phyloP scores from a whole-genome alignment of 2,113 vertebrate genomes.

The Cavia aperea region DNA sequence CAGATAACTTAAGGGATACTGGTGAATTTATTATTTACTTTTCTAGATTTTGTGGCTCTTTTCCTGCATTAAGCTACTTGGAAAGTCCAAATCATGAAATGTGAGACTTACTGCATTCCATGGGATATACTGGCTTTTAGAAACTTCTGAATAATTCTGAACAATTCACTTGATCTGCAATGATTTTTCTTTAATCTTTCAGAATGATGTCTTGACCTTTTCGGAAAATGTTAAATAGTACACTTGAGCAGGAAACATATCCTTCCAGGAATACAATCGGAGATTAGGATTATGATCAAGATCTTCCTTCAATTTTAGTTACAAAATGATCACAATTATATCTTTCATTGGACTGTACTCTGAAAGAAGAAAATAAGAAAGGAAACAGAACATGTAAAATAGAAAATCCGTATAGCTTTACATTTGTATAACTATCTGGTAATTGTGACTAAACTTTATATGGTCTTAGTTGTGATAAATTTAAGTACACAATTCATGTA shows the following conservation, averaged over 20 bases:
- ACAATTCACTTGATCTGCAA: not conserved
- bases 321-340: not conserved
- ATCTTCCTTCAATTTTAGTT: not conserved
- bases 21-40: not conserved
- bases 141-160: not conserved
- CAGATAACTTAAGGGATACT: not conserved
- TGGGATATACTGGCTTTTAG: not conserved
- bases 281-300: not conserved
- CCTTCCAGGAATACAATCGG: not conserved
- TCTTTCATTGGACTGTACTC: not conserved
- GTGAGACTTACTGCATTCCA: not conserved
- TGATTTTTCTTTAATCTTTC: slow-evolving; percentile 16
- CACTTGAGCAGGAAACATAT: not conserved
- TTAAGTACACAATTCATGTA: not conserved
- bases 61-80: not conserved
- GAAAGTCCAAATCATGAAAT: not conserved
- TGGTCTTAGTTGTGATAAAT: not conserved
- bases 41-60: not conserved
- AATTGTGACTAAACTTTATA: slow-evolving; percentile 10
- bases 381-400: not conserved
- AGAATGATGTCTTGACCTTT: not conserved
- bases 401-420: not conserved
- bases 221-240: not conserved
- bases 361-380: not conserved
- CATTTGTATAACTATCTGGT: not conserved